phyloP scores from a whole-genome alignment of 2,888 invertebrate species.

The Thelaira solivaga region DNA sequence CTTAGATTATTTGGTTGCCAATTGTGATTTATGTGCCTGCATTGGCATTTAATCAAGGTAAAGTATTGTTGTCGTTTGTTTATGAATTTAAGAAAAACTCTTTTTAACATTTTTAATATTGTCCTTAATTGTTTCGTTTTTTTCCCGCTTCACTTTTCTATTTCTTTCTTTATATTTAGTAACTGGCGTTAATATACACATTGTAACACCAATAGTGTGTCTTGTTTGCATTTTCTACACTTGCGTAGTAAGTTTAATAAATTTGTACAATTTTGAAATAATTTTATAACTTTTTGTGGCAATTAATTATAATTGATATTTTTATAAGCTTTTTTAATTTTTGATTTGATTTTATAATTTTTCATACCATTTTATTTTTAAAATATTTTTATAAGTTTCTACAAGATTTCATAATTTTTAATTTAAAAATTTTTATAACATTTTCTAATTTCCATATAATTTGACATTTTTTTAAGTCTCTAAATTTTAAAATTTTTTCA shows the following conservation, averaged over 20 bases:
- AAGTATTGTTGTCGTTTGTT: slow-evolving; percentile 34
- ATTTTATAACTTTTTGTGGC: no score
- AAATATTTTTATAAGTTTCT: no score
- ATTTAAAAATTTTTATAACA: no score
- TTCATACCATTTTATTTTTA: no score
- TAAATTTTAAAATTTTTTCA: no score
- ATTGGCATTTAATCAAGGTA: slow-evolving; percentile 88
- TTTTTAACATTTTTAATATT: background rate
- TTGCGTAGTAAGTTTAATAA: slow-evolving; percentile 84
- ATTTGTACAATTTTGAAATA: no score
- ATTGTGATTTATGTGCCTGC: slow-evolving; percentile 85
- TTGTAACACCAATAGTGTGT: slow-evolving; percentile 89
- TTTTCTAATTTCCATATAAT: no score
- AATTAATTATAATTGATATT: no score
- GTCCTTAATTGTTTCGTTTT: background rate
- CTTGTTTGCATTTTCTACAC: slow-evolving; percentile 91
- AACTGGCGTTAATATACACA: slow-evolving; percentile 86
- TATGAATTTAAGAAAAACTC: background rate
- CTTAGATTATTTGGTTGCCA: slow-evolving; percentile 74
- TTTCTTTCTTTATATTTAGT: slow-evolving; percentile 65
- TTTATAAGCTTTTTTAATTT: no score
- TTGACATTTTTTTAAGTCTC: no score
- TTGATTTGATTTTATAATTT: no score
- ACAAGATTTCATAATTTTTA: no score
- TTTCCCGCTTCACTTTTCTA: background rate